A percentile compares a stretch with the other conserved stretches of the same genome.
Conservation (phyloP, 2,797 vertebrate species). For the Natrix natrix region DNA sequence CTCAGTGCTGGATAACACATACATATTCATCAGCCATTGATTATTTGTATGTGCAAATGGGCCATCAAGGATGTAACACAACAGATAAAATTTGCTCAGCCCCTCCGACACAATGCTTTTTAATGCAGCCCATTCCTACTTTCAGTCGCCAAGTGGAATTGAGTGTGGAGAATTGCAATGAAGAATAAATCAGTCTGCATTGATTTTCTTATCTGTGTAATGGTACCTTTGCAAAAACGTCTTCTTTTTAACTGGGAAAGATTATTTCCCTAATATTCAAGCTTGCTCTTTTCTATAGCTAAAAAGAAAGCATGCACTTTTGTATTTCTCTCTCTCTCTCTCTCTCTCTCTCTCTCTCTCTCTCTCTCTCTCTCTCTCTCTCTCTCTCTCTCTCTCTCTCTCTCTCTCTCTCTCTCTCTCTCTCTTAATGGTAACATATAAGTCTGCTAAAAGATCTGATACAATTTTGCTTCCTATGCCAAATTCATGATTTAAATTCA, state of each 20-base stretch:
- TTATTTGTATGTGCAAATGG: not conserved
- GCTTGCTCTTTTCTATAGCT: not conserved
- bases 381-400: not conserved
- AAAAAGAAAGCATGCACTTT: not conserved
- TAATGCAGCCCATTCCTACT: not conserved
- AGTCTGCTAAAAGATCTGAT: not conserved
- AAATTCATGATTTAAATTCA: not conserved
- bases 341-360: too few relatives aligned
- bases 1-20: not conserved
- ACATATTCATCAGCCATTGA: not conserved
- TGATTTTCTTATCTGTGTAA: constrained; percentile 15
- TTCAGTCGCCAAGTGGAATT: not conserved
- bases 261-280: not conserved
- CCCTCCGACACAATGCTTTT: not conserved
- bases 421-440: not conserved
- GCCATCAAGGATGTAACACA: not conserved
- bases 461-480: not conserved
- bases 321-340: not conserved
- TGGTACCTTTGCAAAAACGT: not conserved
- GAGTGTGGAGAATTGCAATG: not conserved
- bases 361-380: too few relatives aligned
- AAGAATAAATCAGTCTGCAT: not conserved
- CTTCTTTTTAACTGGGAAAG: constrained; percentile 19
- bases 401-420: not conserved
- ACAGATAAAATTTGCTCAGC: not conserved